Percentiles rank a stretch among this genome's conserved stretches.
Conservation (phyloP, 2,888 invertebrate genomes). For the Ormyrus pomaceus region DNA sequence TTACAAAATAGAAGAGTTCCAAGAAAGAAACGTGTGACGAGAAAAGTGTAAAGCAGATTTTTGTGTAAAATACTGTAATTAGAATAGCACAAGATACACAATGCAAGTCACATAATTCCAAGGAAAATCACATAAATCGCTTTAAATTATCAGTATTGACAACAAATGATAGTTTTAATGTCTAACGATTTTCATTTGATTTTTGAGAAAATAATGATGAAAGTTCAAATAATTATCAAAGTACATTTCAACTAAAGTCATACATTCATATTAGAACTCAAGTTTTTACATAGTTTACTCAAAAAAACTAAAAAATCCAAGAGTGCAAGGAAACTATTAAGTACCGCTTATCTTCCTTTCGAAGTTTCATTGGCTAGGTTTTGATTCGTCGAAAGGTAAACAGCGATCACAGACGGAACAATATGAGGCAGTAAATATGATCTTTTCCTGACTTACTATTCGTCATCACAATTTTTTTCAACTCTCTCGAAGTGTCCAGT, state of each 20-base stretch:
- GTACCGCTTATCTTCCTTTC: conserved; percentile 25
- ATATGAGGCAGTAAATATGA: conserved; percentile 45
- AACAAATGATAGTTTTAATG: conserved; percentile 32
- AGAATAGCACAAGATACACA: conserved; percentile 62
- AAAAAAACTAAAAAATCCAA: not conserved
- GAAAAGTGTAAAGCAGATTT: conserved; percentile 40
- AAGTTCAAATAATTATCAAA: conserved; percentile 15
- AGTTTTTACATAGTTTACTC: not conserved
- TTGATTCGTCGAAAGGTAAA: conserved; percentile 45
- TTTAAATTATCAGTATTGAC: conserved; percentile 33
- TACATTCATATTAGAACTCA: conserved; percentile 24
- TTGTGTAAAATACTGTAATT: conserved; percentile 64
- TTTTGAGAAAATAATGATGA: conserved; percentile 14
- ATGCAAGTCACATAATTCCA: conserved; percentile 55
- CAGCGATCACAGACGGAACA: conserved; percentile 37
- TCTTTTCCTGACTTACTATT: conserved; percentile 42
- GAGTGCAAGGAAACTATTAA: conserved; percentile 34
- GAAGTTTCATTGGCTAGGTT: conserved; percentile 15
- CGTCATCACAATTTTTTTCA: conserved; percentile 53
- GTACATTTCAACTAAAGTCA: conserved; percentile 14
- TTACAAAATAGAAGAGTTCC: conserved; percentile 1
- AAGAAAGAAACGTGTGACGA: conserved; percentile 26
- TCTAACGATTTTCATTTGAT: conserved; percentile 25
- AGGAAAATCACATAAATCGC: conserved; percentile 41
- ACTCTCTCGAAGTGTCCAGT: conserved; percentile 37